Conservation (phyloP, 2,113 vertebrate species). For the Tupaia chinensis region DNA sequence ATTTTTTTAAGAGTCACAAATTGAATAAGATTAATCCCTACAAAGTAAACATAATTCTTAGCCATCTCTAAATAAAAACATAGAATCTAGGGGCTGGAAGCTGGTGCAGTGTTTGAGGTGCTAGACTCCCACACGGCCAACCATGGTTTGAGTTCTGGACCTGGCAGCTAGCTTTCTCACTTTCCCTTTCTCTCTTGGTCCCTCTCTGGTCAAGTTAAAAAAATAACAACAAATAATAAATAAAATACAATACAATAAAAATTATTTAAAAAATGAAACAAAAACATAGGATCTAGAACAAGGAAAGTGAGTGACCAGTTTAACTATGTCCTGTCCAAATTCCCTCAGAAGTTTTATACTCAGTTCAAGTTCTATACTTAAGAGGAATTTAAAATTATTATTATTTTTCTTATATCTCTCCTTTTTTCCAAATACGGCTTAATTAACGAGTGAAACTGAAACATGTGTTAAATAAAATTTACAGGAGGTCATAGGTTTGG, state of each 20-base stretch:
- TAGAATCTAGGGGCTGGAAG: too few relatives aligned
- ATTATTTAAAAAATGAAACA: background rate
- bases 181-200: too few relatives aligned
- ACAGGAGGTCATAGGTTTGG: too few relatives aligned
- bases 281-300: background rate
- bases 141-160: too few relatives aligned
- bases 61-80: background rate
- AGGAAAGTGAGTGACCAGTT: background rate
- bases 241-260: too few relatives aligned
- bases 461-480: background rate
- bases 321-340: background rate
- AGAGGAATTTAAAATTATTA: background rate
- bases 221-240: too few relatives aligned
- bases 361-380: background rate
- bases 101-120: too few relatives aligned
- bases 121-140: too few relatives aligned
- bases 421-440: background rate
- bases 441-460: background rate
- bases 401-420: background rate
- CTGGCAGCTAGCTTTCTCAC: too few relatives aligned
- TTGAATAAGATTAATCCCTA: background rate
- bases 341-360: background rate
- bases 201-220: too few relatives aligned
- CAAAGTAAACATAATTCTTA: background rate
- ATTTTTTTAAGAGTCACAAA: constrained; percentile 10